Percentiles rank a stretch among this genome's conserved stretches.
Evolutionary conservation across 1,140 invertebrate genomes (phyloP).

Genomic region (Cydia splendana): DNA sequence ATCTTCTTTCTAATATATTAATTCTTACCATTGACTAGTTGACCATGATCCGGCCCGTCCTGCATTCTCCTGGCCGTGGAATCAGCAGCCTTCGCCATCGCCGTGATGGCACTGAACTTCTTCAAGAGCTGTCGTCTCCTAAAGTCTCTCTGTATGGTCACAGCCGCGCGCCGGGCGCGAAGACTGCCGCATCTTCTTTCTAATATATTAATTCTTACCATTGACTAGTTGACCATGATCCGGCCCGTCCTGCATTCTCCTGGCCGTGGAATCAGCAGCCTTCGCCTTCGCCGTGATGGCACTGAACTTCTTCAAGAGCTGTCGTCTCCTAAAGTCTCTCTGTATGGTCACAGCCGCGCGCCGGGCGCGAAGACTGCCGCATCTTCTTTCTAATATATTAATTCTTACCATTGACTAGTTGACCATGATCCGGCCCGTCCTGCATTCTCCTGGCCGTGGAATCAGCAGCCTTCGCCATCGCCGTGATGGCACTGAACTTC

Average conservation of each 20-base stretch:
- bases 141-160: constrained; percentile 97
- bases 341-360: no score
- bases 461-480: constrained; percentile 93
- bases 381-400: no score
- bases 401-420: no score
- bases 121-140: constrained; percentile 95
- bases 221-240: no score
- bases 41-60: constrained; percentile 61
- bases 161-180: constrained; percentile 93
- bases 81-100: constrained; percentile 93
- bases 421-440: constrained; percentile 61
- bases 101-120: constrained; percentile 96
- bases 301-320: no score
- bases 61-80: constrained; percentile 65
- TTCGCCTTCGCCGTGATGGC: no score
- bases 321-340: no score
- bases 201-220: constrained; percentile 83
- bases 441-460: constrained; percentile 65
- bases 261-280: no score
- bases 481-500: constrained; percentile 96
- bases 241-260: no score
- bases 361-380: no score
- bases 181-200: constrained; percentile 97
- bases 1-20: no score
- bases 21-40: constrained; percentile 25